Conservation (phyloP, 2,888 invertebrate species). For the Peribatodes rhomboidaria region DNA sequence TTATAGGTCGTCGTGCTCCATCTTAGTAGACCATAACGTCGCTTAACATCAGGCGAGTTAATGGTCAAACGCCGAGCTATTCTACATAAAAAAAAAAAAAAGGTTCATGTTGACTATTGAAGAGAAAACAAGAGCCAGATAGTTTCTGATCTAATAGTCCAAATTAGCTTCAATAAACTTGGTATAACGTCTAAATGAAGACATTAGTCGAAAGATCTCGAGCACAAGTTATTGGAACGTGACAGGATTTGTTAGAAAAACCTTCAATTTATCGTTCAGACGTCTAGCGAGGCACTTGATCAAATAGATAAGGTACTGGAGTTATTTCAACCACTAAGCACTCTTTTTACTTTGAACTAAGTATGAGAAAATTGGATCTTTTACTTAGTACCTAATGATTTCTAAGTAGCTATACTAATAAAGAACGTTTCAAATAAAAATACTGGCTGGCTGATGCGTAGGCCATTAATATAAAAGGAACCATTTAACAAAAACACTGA, state of each 20-base stretch:
- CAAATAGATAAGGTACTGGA: background rate
- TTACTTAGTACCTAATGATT: no score
- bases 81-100: background rate
- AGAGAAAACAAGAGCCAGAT: background rate
- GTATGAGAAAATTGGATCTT: no score
- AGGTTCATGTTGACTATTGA: background rate
- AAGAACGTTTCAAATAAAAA: no score
- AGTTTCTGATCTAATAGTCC: background rate
- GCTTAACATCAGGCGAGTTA: no score
- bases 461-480: no score
- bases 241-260: background rate
- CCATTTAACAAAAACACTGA: no score
- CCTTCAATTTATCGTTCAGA: background rate
- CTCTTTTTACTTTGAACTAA: no score
- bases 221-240: slow-evolving; percentile 5
- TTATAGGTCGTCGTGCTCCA: no score
- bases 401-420: no score
- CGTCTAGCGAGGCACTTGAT: background rate
- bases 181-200: background rate
- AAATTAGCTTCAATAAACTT: background rate
- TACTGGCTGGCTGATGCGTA: no score
- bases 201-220: background rate
- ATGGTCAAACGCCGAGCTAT: no score
- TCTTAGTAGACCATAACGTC: no score
- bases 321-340: background rate